Evolutionary conservation across 1,140 invertebrate genomes (phyloP).

Genomic region (Zaprionus capensis): DNA sequence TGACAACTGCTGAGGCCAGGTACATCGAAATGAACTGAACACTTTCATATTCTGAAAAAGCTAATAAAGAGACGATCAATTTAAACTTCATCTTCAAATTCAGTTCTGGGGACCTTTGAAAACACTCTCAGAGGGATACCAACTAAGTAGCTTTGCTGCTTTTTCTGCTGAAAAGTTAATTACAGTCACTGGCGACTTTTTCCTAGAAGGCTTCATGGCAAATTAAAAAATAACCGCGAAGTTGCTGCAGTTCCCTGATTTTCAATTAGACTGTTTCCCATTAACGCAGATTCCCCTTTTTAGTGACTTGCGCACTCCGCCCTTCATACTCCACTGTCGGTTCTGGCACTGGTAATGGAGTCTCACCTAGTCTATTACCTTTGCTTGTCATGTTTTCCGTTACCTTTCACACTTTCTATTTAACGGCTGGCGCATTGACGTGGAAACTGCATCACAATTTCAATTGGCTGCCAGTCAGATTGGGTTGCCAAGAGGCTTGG

Average conservation of each 20-base stretch:
- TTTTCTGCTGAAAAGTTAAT: background rate
- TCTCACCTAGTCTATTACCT: background rate
- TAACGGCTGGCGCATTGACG: conserved; percentile 26
- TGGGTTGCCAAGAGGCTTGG: background rate
- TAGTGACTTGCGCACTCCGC: background rate
- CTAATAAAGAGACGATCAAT: background rate
- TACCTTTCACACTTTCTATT: conserved; percentile 32
- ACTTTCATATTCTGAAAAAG: background rate
- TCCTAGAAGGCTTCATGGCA: background rate
- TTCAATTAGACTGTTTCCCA: background rate
- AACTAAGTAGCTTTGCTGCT: background rate
- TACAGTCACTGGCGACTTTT: background rate
- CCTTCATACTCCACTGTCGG: background rate
- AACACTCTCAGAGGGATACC: background rate
- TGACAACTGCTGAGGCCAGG: conserved; percentile 15
- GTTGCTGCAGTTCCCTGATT: background rate
- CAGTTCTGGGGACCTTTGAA: background rate
- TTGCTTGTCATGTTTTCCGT: background rate
- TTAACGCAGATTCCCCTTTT: background rate
- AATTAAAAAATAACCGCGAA: background rate
- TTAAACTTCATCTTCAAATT: background rate
- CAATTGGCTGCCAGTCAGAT: conserved; percentile 8
- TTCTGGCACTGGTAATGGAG: background rate
- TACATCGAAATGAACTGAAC: conserved; percentile 1
- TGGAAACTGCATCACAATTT: conserved; percentile 31